Conservation (phyloP, 1,140 invertebrate genomes). For the Phymastichus coffea region DNA sequence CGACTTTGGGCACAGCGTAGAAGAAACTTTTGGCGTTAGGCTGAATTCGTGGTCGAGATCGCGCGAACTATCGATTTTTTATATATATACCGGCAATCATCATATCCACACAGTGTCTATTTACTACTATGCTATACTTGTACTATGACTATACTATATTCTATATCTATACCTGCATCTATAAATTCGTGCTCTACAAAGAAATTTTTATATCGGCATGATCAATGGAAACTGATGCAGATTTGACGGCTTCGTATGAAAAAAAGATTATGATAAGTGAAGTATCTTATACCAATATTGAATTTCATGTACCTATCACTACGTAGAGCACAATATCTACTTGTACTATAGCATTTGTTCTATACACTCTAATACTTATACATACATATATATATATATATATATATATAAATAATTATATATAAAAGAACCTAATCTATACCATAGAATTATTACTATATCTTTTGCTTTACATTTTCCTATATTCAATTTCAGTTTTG, state of each 20-base stretch:
- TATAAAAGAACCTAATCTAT: slow-evolving; percentile 8
- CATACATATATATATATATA: slow-evolving; percentile 34
- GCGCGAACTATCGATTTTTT: slow-evolving; percentile 21
- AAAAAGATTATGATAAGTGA: neutral
- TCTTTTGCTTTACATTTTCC: slow-evolving; percentile 24
- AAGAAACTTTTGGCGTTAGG: too few species aligned
- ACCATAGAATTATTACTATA: slow-evolving; percentile 26
- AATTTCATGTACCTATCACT: slow-evolving; percentile 40
- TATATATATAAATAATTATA: slow-evolving; percentile 33
- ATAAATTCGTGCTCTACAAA: slow-evolving; percentile 11
- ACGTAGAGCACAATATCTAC: slow-evolving; percentile 38
- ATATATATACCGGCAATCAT: slow-evolving; percentile 20
- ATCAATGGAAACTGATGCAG: neutral
- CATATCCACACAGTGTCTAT: slow-evolving; percentile 23
- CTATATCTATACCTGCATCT: slow-evolving; percentile 16
- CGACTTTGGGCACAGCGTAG: too few species aligned
- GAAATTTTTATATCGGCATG: slow-evolving; percentile 18
- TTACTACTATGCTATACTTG: slow-evolving; percentile 13
- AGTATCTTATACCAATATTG: slow-evolving; percentile 30
- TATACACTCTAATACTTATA: slow-evolving; percentile 28
- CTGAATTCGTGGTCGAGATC: too few species aligned
- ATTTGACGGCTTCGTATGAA: neutral
- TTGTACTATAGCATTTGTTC: slow-evolving; percentile 36
- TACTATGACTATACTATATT: slow-evolving; percentile 1
- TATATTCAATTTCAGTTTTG: slow-evolving; percentile 18